phyloP scores from a whole-genome alignment of 1,140 invertebrate genomes.

The Aphelenchoides fujianensis region DNA sequence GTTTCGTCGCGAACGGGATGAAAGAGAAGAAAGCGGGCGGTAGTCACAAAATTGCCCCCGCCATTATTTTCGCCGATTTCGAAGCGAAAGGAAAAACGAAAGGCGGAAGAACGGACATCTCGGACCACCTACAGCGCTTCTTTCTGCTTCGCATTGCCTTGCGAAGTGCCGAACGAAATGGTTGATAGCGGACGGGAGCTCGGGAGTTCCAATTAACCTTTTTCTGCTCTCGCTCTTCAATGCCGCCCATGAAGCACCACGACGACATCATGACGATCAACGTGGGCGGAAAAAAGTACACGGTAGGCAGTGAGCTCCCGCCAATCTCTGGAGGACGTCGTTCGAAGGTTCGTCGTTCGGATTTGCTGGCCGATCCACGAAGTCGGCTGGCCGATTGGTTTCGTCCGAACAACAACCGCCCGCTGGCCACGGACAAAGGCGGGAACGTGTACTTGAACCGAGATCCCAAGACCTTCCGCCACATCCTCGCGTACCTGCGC shows the following conservation, averaged over 20 bases:
- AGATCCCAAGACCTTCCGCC: slow-evolving; percentile 57
- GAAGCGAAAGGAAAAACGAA: neutral
- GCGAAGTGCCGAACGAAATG: too few relatives aligned
- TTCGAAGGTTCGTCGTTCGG: slow-evolving; percentile 54
- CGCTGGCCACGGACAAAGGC: slow-evolving; percentile 58
- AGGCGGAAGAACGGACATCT: too few relatives aligned
- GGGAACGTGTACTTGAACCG: slow-evolving; percentile 58
- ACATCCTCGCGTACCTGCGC: slow-evolving; percentile 58
- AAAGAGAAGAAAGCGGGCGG: too few relatives aligned
- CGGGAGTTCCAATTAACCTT: too few relatives aligned
- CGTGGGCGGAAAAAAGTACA: slow-evolving; percentile 60
- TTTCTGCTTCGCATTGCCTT: too few relatives aligned
- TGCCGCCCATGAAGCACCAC: slow-evolving; percentile 31
- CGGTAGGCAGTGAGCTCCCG: slow-evolving; percentile 36
- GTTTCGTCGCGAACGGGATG: too few relatives aligned
- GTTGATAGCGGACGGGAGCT: too few relatives aligned
- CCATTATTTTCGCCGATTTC: neutral
- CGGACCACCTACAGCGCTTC: too few relatives aligned
- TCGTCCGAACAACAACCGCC: slow-evolving; percentile 29
- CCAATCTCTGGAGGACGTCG: neutral
- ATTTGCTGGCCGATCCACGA: slow-evolving; percentile 57
- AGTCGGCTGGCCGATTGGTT: slow-evolving; percentile 45
- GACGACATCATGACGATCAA: slow-evolving; percentile 59
- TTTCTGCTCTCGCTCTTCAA: too few relatives aligned
- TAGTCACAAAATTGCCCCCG: too few relatives aligned